A percentile compares a stretch with the other conserved stretches of the same genome.
Evolutionary conservation across 1,140 invertebrate genomes (phyloP).

Genomic region (Rhopalosiphum padi): DNA sequence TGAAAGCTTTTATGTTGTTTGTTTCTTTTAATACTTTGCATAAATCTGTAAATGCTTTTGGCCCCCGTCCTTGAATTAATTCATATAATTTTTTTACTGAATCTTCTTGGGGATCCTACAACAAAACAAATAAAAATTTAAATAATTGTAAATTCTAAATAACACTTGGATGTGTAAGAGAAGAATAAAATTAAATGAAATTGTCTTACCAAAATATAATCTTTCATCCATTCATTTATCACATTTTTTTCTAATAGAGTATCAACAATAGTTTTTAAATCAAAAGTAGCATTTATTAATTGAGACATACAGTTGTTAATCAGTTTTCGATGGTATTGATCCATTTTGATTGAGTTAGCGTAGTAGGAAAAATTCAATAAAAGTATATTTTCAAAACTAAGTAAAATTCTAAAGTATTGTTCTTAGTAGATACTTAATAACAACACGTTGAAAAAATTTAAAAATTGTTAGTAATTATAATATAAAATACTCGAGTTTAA

Average conservation of each 20-base stretch:
- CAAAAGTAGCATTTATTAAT: not conserved
- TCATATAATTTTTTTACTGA: slow-evolving; percentile 19
- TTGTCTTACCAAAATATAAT: slow-evolving; percentile 40
- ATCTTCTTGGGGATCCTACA: not conserved
- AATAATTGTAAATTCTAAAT: not conserved
- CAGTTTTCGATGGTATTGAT: slow-evolving; percentile 38
- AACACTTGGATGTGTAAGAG: no score
- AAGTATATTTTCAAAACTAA: not conserved
- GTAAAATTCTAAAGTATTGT: no score
- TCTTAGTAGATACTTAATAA: no score
- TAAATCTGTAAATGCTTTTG: slow-evolving; percentile 30
- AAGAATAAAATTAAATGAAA: not conserved
- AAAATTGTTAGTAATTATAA: no score
- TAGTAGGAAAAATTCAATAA: not conserved
- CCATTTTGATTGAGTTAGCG: not conserved
- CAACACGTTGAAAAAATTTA: no score
- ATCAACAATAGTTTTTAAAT: slow-evolving; percentile 30
- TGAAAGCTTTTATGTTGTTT: slow-evolving; percentile 10
- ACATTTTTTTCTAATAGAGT: slow-evolving; percentile 22
- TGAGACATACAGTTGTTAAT: not conserved
- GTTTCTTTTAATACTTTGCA: slow-evolving; percentile 24
- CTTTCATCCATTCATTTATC: slow-evolving; percentile 40
- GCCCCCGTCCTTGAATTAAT: slow-evolving; percentile 46
- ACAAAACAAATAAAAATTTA: not conserved
- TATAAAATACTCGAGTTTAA: no score